Evolutionary conservation across 1,140 invertebrate species (phyloP), one percentile per base, ranked within the genome.

Genomic region (Calephelis nemesis): DNA sequence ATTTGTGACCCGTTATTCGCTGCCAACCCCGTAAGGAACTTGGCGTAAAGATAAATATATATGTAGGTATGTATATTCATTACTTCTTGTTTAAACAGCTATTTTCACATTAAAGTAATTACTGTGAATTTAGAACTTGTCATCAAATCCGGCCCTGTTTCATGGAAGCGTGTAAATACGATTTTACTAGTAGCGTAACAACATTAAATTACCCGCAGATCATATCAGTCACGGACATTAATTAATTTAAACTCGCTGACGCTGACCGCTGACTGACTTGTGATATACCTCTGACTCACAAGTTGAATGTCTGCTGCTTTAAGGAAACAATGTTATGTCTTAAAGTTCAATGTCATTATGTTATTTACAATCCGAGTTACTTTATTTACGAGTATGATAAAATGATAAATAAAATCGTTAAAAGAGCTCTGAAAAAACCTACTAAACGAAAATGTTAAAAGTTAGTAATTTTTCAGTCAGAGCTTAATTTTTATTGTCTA

Each of bases 231-330:
- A 48, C 5, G 30, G 58, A 15, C 63, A 70, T 70, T 62, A 65
- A 70, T 70, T 65, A 70, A 70, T 70, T 70, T 65, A 65, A 58
- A 54, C n/a, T 39, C 52, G 42, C 42, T 12, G 6, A 39, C 11
- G 54, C 40, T 63, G 15, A 47, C 15, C 47, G 19, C 63, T 30
- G 30, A 50, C 11, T 39, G 13, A 58, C 49, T 42, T 52, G 13
- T 58, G 65, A 45, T 13, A 66, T 54, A 49, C 49, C 47, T 50
- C 15, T 39, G 63, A 50, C 47, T 65, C 47, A 47, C 13, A 49
- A 39, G 9, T 49, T 39, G 47, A 49, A 30, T 30, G 52, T 19
- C 63, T 64, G 48, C 47, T 49, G n/a, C 8, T 49, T 11, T 58
- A 50, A 65, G 48, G 19, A 65, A 42, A 50, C 10, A 19, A 49